Percentiles rank a stretch among this genome's conserved stretches.
Conservation (phyloP, 2,797 vertebrate species). For the Sebastes iracundus region DNA sequence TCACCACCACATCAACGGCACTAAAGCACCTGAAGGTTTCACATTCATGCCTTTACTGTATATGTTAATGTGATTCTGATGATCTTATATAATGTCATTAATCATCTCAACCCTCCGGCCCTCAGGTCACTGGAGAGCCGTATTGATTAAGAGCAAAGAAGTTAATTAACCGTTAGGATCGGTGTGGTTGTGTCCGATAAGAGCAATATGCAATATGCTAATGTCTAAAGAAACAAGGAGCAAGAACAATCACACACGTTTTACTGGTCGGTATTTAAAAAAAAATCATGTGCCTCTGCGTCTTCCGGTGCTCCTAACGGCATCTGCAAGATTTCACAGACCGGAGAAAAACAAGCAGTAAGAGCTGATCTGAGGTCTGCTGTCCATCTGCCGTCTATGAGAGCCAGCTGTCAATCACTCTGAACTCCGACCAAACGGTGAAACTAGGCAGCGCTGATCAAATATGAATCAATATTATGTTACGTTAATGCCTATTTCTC, state of each 20-base stretch:
- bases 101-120: background rate
- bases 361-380: too few relatives aligned
- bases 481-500: too few relatives aligned
- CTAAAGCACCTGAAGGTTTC: background rate
- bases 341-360: too few relatives aligned
- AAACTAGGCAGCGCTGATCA: too few relatives aligned
- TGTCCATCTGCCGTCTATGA: too few relatives aligned
- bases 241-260: background rate
- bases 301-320: too few relatives aligned
- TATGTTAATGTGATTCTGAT: background rate
- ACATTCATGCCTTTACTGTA: background rate
- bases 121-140: slow-evolving; percentile 4
- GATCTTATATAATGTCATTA: background rate
- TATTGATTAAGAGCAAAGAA: slow-evolving; percentile 21
- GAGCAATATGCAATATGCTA: background rate
- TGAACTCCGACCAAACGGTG: too few relatives aligned
- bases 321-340: too few relatives aligned
- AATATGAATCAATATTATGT: too few relatives aligned
- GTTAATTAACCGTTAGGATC: slow-evolving; percentile 3
- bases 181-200: background rate
- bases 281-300: background rate
- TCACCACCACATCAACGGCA: background rate
- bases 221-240: background rate
- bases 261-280: background rate
- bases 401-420: too few relatives aligned